phyloP scores from a whole-genome alignment of 92 coral and sea anemone genomes.

The Epizoanthus stellaris region DNA sequence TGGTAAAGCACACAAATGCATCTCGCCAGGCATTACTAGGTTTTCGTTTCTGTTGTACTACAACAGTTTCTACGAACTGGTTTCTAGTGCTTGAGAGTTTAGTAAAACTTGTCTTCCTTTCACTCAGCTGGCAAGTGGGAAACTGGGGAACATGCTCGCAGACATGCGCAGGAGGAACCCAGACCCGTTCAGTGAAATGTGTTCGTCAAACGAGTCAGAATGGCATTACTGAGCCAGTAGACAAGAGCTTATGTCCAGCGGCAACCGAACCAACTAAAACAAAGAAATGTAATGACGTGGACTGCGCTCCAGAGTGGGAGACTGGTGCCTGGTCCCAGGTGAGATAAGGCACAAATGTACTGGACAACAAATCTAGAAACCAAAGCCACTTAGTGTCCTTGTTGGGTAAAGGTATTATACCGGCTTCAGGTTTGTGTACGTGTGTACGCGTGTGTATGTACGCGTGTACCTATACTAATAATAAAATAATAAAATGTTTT shows the following conservation, averaged over 20 bases:
- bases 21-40: no score
- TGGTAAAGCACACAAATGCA: no score
- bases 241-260: constrained; percentile 17
- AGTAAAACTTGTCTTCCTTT: background rate
- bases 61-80: no score
- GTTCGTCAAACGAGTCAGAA: constrained; percentile 51
- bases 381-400: no score
- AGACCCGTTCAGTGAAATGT: constrained; percentile 60
- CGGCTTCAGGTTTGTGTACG: no score
- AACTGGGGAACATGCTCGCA: constrained; percentile 55
- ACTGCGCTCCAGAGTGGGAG: constrained; percentile 77
- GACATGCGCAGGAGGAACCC: constrained; percentile 77
- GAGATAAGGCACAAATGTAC: background rate
- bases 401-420: no score
- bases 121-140: constrained; percentile 18
- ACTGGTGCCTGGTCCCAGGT: constrained; percentile 83
- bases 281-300: constrained; percentile 60
- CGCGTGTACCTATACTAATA: no score
- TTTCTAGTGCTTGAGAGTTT: no score
- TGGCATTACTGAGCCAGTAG: constrained; percentile 6
- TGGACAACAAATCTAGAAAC: no score
- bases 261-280: constrained; percentile 33
- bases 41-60: no score
- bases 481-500: no score
- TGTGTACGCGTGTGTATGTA: no score